Base-by-base conservation (phyloP, 2,797 vertebrate genomes). In the Danio choprae region DNA sequence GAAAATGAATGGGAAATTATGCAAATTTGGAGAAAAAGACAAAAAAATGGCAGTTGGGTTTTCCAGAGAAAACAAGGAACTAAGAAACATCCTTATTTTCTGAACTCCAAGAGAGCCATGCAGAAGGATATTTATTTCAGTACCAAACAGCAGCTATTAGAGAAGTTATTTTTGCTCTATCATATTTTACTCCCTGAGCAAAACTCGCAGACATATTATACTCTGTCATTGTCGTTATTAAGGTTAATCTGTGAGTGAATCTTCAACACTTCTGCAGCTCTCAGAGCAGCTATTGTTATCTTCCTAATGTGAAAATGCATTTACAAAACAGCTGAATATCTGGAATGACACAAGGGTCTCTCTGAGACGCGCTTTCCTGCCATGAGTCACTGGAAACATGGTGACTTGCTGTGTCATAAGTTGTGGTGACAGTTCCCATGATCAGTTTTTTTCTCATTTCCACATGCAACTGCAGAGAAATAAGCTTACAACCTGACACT, bases 61-160 rank as follows among this genome's bases (percentile, higher is more conserved):
- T 85, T 78, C 50, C 64, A 78, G 3, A 64, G 59, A 75, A 65
- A 83, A 81, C 69, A 78, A 74, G 81, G 84, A 83, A 85, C 79
- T 79, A 46, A 67, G 38, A 63, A 22, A 81, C 81, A 85, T 85
- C 84, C 79, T 73, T 76, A 79, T 81, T 79, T 65, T 51, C n/a
- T 62, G 50, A 48, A 40, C 55, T 72, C 41, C 20, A 65, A 63
- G 11, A 77, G 36, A 41, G 65, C 41, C 58, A 20, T 75, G 70
- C 43, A 51, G 68, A 77, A 77, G 29, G n/a, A 62, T 60, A 40
- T 60, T 22, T 64, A 6, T 70, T 70, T 70, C 12, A 50, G 13
- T 40, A 50, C 13, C 12, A 51, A 44, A 59, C n/a, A 60, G 12
- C 13, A 50, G 36, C 11, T 13, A 10, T 59, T 56, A 40, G 5